Percentiles rank a stretch among this genome's conserved stretches.
These are phyloP conservation scores for Drosophila neocordata DNA, from an alignment of 1,140 invertebrate species.

Conservation along the genomic window DNA sequence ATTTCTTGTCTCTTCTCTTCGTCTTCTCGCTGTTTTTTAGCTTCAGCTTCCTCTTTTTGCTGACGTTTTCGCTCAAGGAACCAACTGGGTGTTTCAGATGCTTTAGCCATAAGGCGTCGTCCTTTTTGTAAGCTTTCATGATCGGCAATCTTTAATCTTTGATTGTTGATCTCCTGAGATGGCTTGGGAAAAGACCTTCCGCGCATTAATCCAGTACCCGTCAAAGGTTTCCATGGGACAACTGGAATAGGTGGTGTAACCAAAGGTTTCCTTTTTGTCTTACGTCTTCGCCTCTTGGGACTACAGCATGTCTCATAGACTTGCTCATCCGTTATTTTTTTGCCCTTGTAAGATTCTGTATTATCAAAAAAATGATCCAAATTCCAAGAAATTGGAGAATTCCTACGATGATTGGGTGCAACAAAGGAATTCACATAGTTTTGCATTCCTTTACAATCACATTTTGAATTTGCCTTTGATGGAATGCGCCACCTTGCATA, in stretches of 20 bases:
- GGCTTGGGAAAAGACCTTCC: background rate
- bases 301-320: slow-evolving; percentile 19
- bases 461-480: background rate
- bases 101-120: background rate
- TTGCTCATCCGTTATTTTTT: background rate
- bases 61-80: background rate
- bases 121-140: background rate
- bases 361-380: slow-evolving; percentile 3
- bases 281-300: background rate
- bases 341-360: background rate
- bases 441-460: background rate
- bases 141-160: background rate
- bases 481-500: no score
- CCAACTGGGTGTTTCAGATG: background rate
- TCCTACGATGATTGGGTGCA: background rate
- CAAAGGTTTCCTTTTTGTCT: background rate
- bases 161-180: no score
- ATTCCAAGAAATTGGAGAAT: background rate
- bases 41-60: background rate
- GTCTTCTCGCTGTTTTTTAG: background rate
- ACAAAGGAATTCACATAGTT: background rate
- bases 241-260: background rate
- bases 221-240: background rate
- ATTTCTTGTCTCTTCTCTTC: background rate
- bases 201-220: background rate